Conservation (phyloP, 2,797 vertebrate genomes). For the Halcyon badia region DNA sequence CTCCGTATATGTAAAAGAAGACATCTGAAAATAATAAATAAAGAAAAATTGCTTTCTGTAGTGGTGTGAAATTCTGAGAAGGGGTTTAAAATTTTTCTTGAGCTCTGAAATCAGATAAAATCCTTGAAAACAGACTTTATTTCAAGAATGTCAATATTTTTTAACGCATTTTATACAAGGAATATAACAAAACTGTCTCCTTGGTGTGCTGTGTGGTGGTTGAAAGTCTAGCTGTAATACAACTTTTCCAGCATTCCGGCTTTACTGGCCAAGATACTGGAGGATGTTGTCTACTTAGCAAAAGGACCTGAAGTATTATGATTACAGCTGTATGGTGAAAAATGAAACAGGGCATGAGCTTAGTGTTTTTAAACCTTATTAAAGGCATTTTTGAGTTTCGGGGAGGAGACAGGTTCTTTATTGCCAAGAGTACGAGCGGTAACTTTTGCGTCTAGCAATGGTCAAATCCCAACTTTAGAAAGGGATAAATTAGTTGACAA, state of each 20-base stretch:
- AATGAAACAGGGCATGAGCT: not conserved
- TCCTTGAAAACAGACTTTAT: not conserved
- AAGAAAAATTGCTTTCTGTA: not conserved
- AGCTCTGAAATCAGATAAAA: not conserved
- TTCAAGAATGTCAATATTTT: not conserved
- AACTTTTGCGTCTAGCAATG: not conserved
- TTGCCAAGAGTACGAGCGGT: not conserved
- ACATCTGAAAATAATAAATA: not conserved
- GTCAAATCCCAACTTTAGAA: not conserved
- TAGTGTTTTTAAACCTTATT: not conserved
- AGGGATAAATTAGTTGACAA: not conserved
- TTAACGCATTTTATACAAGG: not conserved
- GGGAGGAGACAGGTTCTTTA: not conserved
- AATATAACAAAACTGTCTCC: not conserved
- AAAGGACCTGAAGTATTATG: not conserved
- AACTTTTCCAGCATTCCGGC: not conserved
- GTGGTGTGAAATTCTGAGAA: not conserved
- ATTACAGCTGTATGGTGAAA: not conserved
- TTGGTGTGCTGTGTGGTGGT: not conserved
- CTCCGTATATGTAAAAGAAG: not conserved
- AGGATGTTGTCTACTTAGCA: not conserved
- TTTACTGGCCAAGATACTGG: not conserved
- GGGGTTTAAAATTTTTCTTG: not conserved
- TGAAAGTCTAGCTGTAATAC: not conserved
- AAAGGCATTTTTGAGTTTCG: not conserved